Conservation (phyloP, 2,113 vertebrate species). For the Atlantisia rogersi region DNA sequence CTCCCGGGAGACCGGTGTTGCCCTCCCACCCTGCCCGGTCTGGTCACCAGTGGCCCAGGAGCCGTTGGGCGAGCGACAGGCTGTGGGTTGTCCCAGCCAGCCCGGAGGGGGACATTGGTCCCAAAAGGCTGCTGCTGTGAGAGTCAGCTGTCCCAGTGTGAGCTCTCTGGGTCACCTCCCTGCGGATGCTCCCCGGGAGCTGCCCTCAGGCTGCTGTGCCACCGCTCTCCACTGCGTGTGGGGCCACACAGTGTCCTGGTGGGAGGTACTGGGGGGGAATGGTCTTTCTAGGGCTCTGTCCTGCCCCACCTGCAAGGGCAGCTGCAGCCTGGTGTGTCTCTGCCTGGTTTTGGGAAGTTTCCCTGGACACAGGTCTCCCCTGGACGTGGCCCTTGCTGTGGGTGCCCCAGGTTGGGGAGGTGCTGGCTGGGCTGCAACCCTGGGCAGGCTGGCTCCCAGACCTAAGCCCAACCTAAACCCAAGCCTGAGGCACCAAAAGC, state of each 20-base stretch:
- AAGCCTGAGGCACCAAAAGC: not conserved
- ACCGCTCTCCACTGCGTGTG: rapidly evolving
- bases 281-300: not conserved
- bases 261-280: not conserved
- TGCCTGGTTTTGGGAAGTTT: not conserved
- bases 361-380: not conserved
- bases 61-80: no score
- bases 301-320: not conserved
- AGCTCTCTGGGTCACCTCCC: not conserved
- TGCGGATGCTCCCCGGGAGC: not conserved
- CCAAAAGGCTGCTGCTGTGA: not conserved
- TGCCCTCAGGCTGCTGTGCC: not conserved
- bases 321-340: not conserved
- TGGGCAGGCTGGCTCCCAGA: not conserved
- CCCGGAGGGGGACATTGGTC: not conserved
- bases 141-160: rapidly evolving
- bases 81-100: not conserved
- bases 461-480: not conserved
- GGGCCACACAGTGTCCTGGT: no score
- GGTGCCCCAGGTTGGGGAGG: not conserved
- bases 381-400: rapidly evolving
- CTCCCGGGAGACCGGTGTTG: not conserved
- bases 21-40: not conserved
- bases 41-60: not conserved
- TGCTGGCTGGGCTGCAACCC: not conserved